Base-by-base conservation (phyloP, 2,888 invertebrate species). In the Rotaria macrura region DNA sequence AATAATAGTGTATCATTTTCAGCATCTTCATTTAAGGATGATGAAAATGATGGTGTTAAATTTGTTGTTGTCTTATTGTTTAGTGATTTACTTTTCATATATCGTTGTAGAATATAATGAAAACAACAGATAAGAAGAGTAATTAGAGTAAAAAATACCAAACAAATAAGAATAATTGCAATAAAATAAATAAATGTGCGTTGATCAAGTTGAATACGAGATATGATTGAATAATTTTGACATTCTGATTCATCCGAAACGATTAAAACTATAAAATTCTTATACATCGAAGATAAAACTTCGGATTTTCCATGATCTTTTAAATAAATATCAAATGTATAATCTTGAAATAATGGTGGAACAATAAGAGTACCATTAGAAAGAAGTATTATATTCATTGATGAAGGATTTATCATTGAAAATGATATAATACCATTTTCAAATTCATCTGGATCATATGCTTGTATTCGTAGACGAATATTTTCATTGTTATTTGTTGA, bases 41-140 rank as follows among this genome's bases (percentile, higher is more conserved):
- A 84, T 25, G 54, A 55, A 40, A 84, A 84, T n/a, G 84, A 54
- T 54, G 84, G 84, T 57, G 84, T 84, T 40, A 83, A 83, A 47
- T 83, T 17, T 65, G 34, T 65, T 34, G 20, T 65, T 65, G 65
- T 34, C 34, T 65, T 65, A 65, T 65, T 65, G 17, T 65, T 65
- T 34, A 34, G 17, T 34, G 65, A 65, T 65, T 34, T 14, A 7
- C 7, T 34, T 65, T 20, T 34, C 38, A 3, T 12, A 25, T n/a
- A n/a, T 79, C 79, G 40, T 79, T 79, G 40, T 79, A 25, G n/a
- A 79, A 25, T n/a, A 43, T 43, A 79, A 79, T 23, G n/a, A 79
- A 25, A 79, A 25, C n/a, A 40, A 43, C 79, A 43, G n/a, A 79
- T 79, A 25, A 79, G 2, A 79, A 79, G 43, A 25, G 43, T 40